Conservation (phyloP, 2,888 invertebrate species). For the Melikaiella ostensackeni region DNA sequence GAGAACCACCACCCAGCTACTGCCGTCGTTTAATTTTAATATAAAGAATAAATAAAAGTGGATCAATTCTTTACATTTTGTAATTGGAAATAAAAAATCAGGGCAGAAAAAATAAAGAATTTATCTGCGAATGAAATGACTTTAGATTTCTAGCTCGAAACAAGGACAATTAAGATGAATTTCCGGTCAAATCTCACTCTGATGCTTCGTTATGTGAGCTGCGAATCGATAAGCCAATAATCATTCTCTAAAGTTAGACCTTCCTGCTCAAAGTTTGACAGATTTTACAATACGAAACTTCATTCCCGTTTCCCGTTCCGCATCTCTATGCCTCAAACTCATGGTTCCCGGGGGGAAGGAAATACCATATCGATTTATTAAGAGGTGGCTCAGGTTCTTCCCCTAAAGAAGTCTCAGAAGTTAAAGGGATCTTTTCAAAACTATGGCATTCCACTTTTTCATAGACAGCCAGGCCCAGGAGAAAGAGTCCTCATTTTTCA, state of each 20-base stretch:
- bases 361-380: slow-evolving; percentile 16
- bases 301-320: neutral
- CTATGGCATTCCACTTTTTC: neutral
- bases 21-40: too few species aligned
- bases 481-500: neutral
- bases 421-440: neutral
- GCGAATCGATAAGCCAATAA: slow-evolving; percentile 23
- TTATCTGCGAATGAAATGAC: neutral
- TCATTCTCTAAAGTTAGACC: neutral
- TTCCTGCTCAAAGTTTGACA: slow-evolving; percentile 5
- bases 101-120: neutral
- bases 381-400: neutral
- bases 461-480: slow-evolving; percentile 22
- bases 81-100: too few species aligned
- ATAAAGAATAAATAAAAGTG: too few species aligned
- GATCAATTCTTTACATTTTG: too few species aligned
- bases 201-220: neutral
- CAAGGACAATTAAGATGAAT: slow-evolving; percentile 22
- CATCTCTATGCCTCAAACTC: neutral
- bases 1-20: too few species aligned
- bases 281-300: slow-evolving; percentile 15
- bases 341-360: neutral
- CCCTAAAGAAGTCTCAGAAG: neutral
- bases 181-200: slow-evolving; percentile 13
- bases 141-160: slow-evolving; percentile 9